These are phyloP conservation scores for Drosophila albomicans DNA, from an alignment of 1,140 invertebrate species.

Conservation along the genomic window DNA sequence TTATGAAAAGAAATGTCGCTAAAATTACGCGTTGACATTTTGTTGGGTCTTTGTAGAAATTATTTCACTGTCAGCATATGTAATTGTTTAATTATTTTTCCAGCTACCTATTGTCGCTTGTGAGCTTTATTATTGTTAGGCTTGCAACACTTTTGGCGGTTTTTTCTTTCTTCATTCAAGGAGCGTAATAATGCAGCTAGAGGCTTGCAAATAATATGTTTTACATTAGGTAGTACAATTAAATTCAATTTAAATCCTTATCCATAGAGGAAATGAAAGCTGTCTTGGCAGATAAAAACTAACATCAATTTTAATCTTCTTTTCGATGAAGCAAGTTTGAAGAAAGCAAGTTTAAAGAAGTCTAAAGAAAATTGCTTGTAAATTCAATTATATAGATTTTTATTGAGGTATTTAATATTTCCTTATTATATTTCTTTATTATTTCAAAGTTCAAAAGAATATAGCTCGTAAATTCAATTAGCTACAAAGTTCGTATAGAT, in stretches of 20 bases:
- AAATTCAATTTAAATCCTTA: neutral
- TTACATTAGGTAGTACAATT: neutral
- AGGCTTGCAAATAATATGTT: neutral
- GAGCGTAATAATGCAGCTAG: neutral
- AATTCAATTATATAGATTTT: too few species aligned
- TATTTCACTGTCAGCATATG: conserved; percentile 33
- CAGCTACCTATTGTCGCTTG: conserved; percentile 1
- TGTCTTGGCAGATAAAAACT: neutral
- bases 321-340: too few species aligned
- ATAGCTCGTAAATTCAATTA: too few species aligned
- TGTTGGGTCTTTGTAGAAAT: conserved; percentile 4
- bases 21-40: conserved; percentile 37
- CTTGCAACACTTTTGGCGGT: conserved; percentile 4
- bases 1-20: conserved; percentile 16
- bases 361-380: too few species aligned
- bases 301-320: neutral
- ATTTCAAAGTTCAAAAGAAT: too few species aligned
- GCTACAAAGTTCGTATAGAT: too few species aligned
- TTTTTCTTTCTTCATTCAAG: neutral
- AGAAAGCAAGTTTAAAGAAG: too few species aligned
- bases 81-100: conserved; percentile 24
- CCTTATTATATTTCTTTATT: too few species aligned
- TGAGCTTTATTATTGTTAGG: neutral
- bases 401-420: too few species aligned
- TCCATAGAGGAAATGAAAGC: neutral